Evolutionary conservation across 2,888 invertebrate species (phyloP).

Genomic region (Synanthedon formicaeformis): DNA sequence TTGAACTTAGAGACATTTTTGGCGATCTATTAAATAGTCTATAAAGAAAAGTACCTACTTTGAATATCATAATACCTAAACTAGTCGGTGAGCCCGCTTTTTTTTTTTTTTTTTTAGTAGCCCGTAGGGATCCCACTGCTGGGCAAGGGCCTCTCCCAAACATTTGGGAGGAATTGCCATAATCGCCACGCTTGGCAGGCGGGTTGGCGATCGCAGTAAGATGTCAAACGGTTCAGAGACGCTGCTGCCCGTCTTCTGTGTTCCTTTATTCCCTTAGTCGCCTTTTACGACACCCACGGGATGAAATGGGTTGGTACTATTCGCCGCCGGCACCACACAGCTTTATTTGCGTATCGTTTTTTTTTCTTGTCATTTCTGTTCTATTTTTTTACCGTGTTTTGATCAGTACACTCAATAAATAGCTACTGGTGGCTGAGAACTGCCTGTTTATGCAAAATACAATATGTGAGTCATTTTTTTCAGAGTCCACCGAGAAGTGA

Average conservation of each 20-base stretch:
- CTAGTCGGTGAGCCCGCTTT: slow-evolving; percentile 3
- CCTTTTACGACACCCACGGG: too few relatives aligned
- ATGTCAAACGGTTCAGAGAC: slow-evolving; percentile 11
- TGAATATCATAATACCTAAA: slow-evolving; percentile 6
- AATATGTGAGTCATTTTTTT: slow-evolving; percentile 6
- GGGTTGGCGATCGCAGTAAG: slow-evolving; percentile 8
- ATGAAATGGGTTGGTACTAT: too few relatives aligned
- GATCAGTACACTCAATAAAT: slow-evolving; percentile 9
- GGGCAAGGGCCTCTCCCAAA: not conserved
- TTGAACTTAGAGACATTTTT: slow-evolving; percentile 9
- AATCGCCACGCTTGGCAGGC: slow-evolving; percentile 1
- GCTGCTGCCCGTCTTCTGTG: slow-evolving; percentile 9
- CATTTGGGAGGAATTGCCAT: slow-evolving; percentile 2
- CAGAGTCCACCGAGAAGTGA: not conserved
- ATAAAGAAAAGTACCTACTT: slow-evolving; percentile 9
- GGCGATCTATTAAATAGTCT: slow-evolving; percentile 9
- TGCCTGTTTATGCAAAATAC: slow-evolving; percentile 7
- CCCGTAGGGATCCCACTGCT: slow-evolving; percentile 9
- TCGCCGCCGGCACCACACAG: slow-evolving; percentile 6
- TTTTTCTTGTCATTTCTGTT: slow-evolving; percentile 6
- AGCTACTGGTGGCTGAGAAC: slow-evolving; percentile 9
- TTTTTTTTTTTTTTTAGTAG: slow-evolving; percentile 8
- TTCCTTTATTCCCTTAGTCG: not conserved
- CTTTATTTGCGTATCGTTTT: slow-evolving; percentile 10
- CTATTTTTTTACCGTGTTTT: slow-evolving; percentile 6